Evolutionary conservation across 2,888 invertebrate species (phyloP).

Genomic region (Scaptomyza parva): DNA sequence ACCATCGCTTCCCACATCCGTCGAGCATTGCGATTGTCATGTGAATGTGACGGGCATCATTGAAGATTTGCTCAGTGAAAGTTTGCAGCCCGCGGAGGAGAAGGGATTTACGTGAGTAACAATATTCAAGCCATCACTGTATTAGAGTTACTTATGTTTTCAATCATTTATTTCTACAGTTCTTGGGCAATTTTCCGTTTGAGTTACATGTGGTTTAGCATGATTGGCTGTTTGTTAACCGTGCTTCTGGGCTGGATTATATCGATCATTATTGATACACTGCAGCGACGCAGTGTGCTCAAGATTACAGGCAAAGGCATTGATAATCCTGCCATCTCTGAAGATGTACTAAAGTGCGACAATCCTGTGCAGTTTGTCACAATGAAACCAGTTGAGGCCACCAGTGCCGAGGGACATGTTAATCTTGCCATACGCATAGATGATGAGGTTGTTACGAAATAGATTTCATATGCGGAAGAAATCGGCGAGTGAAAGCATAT

Average conservation of each 20-base stretch:
- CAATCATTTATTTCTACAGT: conserved; percentile 47
- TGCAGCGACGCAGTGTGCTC: conserved; percentile 79
- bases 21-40: conserved; percentile 81
- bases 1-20: conserved; percentile 71
- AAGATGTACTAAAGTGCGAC: conserved; percentile 56
- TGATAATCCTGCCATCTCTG: conserved; percentile 60
- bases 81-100: conserved; percentile 15
- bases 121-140: background rate
- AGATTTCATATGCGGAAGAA: conserved; percentile 9
- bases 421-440: conserved; percentile 83
- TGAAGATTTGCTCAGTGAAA: conserved; percentile 42
- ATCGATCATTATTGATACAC: conserved; percentile 87
- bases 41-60: conserved; percentile 72
- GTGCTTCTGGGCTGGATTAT: conserved; percentile 90
- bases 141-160: background rate
- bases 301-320: conserved; percentile 75
- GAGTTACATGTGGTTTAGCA: conserved; percentile 96
- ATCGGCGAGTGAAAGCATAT: conserved; percentile 16
- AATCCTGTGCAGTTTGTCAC: conserved; percentile 45
- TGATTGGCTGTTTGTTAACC: conserved; percentile 91
- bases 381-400: conserved; percentile 34
- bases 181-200: conserved; percentile 88
- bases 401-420: conserved; percentile 71
- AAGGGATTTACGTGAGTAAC: conserved; percentile 63
- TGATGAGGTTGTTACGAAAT: conserved; percentile 73